These are phyloP conservation scores for Coregonus sp. DNA, from an alignment of 2,797 vertebrate genomes.

Conservation along the genomic window DNA sequence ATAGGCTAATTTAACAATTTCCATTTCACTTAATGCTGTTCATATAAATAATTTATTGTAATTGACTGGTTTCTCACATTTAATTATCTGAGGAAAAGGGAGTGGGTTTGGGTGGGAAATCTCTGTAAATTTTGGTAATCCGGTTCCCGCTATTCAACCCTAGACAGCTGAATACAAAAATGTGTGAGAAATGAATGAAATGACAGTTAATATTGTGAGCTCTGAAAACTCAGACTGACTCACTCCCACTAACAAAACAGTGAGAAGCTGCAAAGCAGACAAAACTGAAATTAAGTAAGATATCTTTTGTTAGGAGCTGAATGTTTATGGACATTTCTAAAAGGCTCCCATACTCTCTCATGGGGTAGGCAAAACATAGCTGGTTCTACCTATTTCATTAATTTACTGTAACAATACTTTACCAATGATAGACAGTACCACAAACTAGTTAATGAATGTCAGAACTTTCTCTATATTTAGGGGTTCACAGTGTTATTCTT, in stretches of 20 bases:
- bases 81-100: no score
- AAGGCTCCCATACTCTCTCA: conserved; percentile 23
- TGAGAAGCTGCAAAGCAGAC: not conserved
- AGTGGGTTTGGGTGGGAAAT: no score
- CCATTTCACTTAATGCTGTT: no score
- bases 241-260: conserved; percentile 16
- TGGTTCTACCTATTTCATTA: conserved; percentile 16
- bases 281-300: conserved; percentile 44
- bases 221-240: conserved; percentile 2
- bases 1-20: no score
- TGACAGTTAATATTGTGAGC: not conserved
- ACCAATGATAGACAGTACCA: not conserved
- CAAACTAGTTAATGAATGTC: not conserved
- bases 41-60: no score
- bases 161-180: not conserved
- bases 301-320: conserved; percentile 40
- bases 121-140: no score
- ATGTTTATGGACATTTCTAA: conserved; percentile 48
- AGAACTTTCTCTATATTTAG: not conserved
- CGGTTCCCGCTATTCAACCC: no score
- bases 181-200: not conserved
- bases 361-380: not conserved
- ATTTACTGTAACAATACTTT: not conserved
- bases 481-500: no score
- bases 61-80: no score